These are phyloP conservation scores for Hypotaenidia okinawae DNA, from an alignment of 2,797 vertebrate genomes.

Conservation along the genomic window DNA sequence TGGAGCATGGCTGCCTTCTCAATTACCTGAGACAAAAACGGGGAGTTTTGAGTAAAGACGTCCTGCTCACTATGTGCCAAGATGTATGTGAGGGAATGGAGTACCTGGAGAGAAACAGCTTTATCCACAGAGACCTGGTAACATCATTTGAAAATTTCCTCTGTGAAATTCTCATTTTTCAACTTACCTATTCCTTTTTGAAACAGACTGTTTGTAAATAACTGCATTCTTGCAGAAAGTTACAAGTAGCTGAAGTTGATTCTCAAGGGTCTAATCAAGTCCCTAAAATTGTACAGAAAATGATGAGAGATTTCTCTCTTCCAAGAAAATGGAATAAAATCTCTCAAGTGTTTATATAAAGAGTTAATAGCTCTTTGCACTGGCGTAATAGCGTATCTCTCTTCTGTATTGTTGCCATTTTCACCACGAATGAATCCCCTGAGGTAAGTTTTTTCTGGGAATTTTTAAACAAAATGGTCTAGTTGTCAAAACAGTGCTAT, in stretches of 20 bases:
- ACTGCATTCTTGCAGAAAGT: neutral
- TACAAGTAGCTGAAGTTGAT: neutral
- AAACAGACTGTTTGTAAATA: neutral
- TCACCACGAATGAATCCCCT: neutral
- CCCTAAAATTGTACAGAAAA: neutral
- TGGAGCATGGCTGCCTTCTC: constrained; percentile 92
- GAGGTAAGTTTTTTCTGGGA: neutral
- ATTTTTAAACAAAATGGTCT: neutral
- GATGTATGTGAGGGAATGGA: constrained; percentile 93
- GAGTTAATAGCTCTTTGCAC: neutral
- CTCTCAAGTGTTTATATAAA: neutral
- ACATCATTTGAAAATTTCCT: neutral
- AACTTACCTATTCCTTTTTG: neutral
- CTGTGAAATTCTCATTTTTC: neutral
- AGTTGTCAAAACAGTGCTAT: neutral
- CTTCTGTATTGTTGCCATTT: neutral
- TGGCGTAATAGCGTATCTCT: neutral
- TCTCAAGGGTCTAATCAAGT: neutral
- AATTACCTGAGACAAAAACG: constrained; percentile 87
- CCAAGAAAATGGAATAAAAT: neutral
- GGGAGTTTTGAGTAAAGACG: constrained; percentile 79
- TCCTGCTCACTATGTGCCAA: constrained; percentile 88
- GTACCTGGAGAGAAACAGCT: constrained; percentile 88
- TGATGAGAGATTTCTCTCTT: neutral
- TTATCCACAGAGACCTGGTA: constrained; percentile 96